Base-by-base conservation (phyloP, 2,113 vertebrate genomes). In the Siphamia tubifer region DNA sequence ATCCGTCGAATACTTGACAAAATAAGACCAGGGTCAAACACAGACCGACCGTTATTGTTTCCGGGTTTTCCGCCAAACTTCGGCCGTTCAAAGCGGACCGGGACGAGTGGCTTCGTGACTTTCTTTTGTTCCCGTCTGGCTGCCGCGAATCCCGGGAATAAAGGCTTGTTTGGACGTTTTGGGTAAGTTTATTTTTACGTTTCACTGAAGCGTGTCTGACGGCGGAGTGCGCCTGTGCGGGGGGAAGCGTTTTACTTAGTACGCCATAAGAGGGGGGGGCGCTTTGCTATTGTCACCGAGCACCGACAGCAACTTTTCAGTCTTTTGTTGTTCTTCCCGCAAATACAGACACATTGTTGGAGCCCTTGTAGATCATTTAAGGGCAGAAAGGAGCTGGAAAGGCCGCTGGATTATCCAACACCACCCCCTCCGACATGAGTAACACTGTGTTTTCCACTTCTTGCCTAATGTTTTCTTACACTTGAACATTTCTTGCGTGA, bases 131-230 rank as follows among this genome's bases (percentile, higher is more conserved):
- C 31, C 44, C 39, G 5, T 16, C 11, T 39, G 51, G 53, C 44
- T 13, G 11, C 6, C 1, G 28, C 32, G 20, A 40, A 68, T 16
- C 17, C n/a, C 32, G 34, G 34, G 44, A 38, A 73, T 25, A 53
- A 54, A 65, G 51, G 40, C 38, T 28, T 47, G 49, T 60, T 74
- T 65, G 19, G 74, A 64, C 35, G 6, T 78, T 81, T 81, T 74
- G 15, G 89, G 87, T 90, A 91, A 91, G 90, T 91, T 91, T 91
- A 87, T 92, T 89, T 87, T 80, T 83, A 45, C 79, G 78, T 82
- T 82, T 67, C 79, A 77, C 24, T 90, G 67, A 79, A 91, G 88
- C 88, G 87, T 89, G 83, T 85, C 83, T 71, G 64, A 31, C 21
- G 69, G 20, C 64, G 67, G 40, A 89, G 86, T 91, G 91, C 91